Evolutionary conservation across 2,113 vertebrate species (phyloP), one percentile per base, ranked within the genome.

Genomic region (Rhagologus leucostigma): DNA sequence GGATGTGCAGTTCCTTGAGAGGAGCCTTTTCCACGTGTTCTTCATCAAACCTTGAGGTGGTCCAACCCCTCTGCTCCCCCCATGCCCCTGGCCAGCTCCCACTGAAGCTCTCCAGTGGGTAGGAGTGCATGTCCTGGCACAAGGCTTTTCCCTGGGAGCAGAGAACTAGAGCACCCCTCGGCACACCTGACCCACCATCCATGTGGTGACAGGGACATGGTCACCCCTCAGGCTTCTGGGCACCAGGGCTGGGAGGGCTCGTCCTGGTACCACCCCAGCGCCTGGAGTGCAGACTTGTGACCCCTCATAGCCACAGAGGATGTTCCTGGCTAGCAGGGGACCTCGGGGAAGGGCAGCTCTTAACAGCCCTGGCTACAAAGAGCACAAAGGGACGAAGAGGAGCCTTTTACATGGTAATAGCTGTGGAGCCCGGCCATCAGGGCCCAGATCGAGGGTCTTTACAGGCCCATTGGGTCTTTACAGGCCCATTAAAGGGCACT

Each of bases 381-480:
- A 91, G 33, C 84, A 94, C 94, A 97, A 96, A 96, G 91, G 42
- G 57, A 35, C 29, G 10, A 2, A 57, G 68, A 94, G 56, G 70
- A 75, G 42, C 83, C 59, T 96, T 97, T 97, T 96, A 85, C 93
- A 96, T 97, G 95, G 73, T 95, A 97, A 97, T 97, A 42, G 65
- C 52, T 87, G 41, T 6, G 1, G 60, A 95, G 91, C 37, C 33
- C 13, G 3, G 70, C 95, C 93, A 96, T 95, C 92, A 95, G 74
- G 56, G 37, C 91, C 90, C 46, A 94, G 90, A 97, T 94, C 77
- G 92, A 94, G 95, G 71, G 90, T 96, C 90, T 97, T 96, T 96
- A 94, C 92, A 97, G 93, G 92, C 65, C 91, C 95, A 96, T 97
- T 97, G 95, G 71, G 90, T 96, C 90, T 97, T 96, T 96, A 94